phyloP scores from a whole-genome alignment of 2,797 vertebrate genomes.

The Lepidocolaptes lacrymiger region DNA sequence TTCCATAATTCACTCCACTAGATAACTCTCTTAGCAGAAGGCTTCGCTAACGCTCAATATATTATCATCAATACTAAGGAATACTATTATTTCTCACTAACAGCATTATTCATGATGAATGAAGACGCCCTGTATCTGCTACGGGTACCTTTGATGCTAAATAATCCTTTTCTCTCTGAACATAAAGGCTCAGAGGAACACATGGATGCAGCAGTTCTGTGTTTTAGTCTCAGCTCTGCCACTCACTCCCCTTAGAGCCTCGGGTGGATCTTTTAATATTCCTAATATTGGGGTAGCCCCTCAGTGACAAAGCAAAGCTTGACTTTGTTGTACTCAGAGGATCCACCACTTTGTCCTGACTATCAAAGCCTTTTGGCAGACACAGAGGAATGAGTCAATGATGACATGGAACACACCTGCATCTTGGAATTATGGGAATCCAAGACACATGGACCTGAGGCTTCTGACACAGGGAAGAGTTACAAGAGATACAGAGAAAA shows the following conservation, averaged over 20 bases:
- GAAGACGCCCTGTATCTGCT: constrained; percentile 20
- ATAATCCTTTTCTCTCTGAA: constrained; percentile 12
- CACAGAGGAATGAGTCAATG: not conserved
- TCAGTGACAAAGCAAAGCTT: not conserved
- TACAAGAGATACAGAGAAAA: not conserved
- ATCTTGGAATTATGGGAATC: not conserved
- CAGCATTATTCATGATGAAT: constrained; percentile 45
- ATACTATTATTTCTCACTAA: constrained; percentile 64
- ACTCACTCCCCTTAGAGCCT: not conserved
- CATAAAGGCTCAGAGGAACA: not conserved
- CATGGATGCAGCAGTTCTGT: not conserved
- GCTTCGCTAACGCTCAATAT: constrained; percentile 29
- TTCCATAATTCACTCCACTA: constrained; percentile 62
- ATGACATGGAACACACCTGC: not conserved
- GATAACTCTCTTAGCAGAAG: constrained; percentile 60
- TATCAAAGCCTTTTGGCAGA: not conserved
- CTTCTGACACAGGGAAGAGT: not conserved
- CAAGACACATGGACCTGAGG: not conserved
- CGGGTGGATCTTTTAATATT: rapidly evolving
- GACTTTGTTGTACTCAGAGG: not conserved
- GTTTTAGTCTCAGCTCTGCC: not conserved
- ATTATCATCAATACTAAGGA: constrained; percentile 59
- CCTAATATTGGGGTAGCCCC: not conserved
- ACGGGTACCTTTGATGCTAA: constrained; percentile 34
- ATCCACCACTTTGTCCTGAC: not conserved